A percentile compares a stretch with the other conserved stretches of the same genome.
phyloP scores from a whole-genome alignment of 64 coral and sea anemone species.

The Pachyseris speciosa region DNA sequence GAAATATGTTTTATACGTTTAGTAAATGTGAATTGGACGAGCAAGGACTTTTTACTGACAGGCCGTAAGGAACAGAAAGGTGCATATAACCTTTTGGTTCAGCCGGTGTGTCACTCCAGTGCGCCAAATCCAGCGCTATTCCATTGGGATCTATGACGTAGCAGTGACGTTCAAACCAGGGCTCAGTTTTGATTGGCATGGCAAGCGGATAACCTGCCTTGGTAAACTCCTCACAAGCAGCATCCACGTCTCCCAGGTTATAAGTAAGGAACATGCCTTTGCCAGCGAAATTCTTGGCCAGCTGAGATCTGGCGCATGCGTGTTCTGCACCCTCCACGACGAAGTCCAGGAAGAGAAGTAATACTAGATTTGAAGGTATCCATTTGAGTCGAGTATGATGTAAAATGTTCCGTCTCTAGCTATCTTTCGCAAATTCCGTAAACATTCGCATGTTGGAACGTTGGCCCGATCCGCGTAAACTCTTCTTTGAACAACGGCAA shows the following conservation, averaged over 20 bases:
- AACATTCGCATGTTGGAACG: no score
- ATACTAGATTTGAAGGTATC: neutral
- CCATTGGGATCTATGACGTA: slow-evolving; percentile 64
- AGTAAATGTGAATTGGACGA: no score
- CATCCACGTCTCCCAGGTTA: slow-evolving; percentile 44
- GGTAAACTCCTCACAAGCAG: slow-evolving; percentile 20
- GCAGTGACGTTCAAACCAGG: slow-evolving; percentile 62
- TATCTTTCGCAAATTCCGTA: no score
- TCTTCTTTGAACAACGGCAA: no score
- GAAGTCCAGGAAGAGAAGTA: slow-evolving; percentile 29
- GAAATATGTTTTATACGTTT: no score
- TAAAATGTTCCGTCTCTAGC: no score
- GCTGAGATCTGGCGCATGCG: slow-evolving; percentile 48
- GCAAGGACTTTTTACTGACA: no score
- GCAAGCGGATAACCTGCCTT: slow-evolving; percentile 6
- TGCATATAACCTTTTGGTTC: slow-evolving; percentile 12
- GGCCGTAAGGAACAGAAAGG: no score
- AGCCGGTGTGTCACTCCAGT: slow-evolving; percentile 45
- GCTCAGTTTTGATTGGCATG: slow-evolving; percentile 53
- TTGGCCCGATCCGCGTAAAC: no score
- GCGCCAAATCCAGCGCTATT: slow-evolving; percentile 54
- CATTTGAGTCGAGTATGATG: neutral
- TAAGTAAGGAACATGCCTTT: slow-evolving; percentile 63
- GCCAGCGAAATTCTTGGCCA: slow-evolving; percentile 26
- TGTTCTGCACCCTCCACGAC: slow-evolving; percentile 59